phyloP scores from a whole-genome alignment of 2,797 vertebrate genomes.

The Phoxinus dragarum region DNA sequence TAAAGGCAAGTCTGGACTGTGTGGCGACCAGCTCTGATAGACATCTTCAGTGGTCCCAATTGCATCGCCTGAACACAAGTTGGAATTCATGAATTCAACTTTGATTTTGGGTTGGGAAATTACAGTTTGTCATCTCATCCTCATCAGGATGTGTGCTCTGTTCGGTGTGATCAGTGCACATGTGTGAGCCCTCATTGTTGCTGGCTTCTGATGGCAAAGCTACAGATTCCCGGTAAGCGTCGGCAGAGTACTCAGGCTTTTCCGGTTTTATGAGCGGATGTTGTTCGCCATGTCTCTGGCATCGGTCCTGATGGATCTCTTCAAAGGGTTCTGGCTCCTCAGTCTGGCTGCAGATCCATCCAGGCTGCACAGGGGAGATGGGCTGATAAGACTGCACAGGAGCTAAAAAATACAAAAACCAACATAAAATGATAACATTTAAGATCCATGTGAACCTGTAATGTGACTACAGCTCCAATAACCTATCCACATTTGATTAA shows the following conservation, averaged over 20 bases:
- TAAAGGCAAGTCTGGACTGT: slow-evolving; percentile 50
- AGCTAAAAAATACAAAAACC: neutral
- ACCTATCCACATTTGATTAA: neutral
- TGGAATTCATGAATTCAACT: slow-evolving; percentile 45
- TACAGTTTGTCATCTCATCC: slow-evolving; percentile 36
- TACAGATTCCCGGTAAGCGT: slow-evolving; percentile 36
- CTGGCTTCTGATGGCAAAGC: neutral
- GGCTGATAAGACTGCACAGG: slow-evolving; percentile 29
- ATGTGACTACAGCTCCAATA: neutral
- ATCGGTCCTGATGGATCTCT: slow-evolving; percentile 35
- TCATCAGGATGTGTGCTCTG: slow-evolving; percentile 33
- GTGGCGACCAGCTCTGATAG: slow-evolving; percentile 54
- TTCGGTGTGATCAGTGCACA: slow-evolving; percentile 28
- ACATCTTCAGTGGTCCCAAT: slow-evolving; percentile 38
- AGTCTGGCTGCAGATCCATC: slow-evolving; percentile 37
- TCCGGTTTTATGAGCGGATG: slow-evolving; percentile 47
- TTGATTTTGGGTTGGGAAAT: slow-evolving; percentile 52
- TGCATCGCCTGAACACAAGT: slow-evolving; percentile 25
- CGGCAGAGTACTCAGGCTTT: slow-evolving; percentile 2
- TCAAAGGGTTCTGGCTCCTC: slow-evolving; percentile 42
- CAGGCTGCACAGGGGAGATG: slow-evolving; percentile 22
- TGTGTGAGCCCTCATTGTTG: neutral
- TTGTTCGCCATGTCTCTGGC: slow-evolving; percentile 7
- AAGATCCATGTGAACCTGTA: neutral
- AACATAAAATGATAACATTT: neutral